Conservation (phyloP, 2,113 vertebrate genomes). For the Kryptolebias marmoratus region DNA sequence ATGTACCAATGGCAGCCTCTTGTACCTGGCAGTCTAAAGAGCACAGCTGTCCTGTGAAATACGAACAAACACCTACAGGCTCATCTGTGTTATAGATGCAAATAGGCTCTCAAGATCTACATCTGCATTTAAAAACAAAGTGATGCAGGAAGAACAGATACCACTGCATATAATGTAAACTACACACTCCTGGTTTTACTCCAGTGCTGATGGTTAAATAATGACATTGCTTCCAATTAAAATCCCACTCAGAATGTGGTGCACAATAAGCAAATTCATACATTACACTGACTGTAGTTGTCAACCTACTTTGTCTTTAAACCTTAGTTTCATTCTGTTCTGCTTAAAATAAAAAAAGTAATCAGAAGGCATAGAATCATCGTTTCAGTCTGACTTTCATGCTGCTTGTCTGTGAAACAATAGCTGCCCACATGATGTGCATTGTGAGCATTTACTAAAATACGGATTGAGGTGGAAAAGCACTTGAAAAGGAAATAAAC, state of each 20-base stretch:
- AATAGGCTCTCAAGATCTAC: background rate
- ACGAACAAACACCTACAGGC: background rate
- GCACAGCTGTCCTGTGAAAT: background rate
- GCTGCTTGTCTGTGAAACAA: constrained; percentile 27
- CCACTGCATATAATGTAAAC: background rate
- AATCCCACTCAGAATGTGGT: too few relatives aligned
- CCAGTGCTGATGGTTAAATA: background rate
- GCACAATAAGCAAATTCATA: background rate
- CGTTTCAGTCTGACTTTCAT: constrained; percentile 16
- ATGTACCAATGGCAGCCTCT: constrained; percentile 19
- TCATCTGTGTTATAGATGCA: background rate
- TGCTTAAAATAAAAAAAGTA: background rate
- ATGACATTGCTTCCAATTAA: too few relatives aligned
- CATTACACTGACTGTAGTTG: constrained; percentile 12
- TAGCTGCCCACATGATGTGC: constrained; percentile 49
- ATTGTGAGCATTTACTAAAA: constrained; percentile 12
- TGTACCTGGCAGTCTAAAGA: constrained; percentile 15
- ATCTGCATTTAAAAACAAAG: background rate
- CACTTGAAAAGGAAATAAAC: constrained; percentile 45
- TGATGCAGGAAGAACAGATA: background rate
- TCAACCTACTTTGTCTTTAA: background rate
- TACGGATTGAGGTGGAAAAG: constrained; percentile 42
- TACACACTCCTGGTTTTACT: too few relatives aligned
- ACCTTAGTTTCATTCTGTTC: background rate
- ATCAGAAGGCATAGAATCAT: constrained; percentile 28